Percentiles rank a stretch among this genome's conserved stretches.
phyloP scores from a whole-genome alignment of 2,797 vertebrate species.

The Scyliorhinus canicula region DNA sequence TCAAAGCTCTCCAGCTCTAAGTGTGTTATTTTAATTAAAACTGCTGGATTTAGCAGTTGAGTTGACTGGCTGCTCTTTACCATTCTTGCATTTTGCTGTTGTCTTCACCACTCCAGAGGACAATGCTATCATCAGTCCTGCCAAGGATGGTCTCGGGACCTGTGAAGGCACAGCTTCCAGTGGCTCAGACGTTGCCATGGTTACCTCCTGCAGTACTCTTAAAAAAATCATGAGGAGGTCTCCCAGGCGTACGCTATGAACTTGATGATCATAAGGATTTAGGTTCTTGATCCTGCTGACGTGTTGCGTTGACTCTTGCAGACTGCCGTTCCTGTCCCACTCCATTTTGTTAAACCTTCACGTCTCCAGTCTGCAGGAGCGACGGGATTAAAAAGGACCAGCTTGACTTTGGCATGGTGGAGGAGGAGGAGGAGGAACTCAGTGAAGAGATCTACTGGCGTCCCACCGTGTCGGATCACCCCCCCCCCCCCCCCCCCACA shows the following conservation, averaged over 20 bases:
- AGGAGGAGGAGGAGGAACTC: not conserved
- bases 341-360: not conserved
- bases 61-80: not conserved
- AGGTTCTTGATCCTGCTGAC: not conserved
- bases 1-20: not conserved
- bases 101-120: not conserved
- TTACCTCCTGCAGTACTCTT: not conserved
- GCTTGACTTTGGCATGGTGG: not conserved
- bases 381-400: not conserved
- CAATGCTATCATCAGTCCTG: not conserved
- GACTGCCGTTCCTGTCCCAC: not conserved
- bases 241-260: not conserved
- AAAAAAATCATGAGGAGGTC: constrained; percentile 13
- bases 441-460: not conserved
- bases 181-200: not conserved
- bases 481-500: no score
- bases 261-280: constrained; percentile 7
- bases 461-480: not conserved
- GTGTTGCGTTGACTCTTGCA: not conserved
- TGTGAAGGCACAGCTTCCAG: not conserved
- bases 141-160: not conserved
- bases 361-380: not conserved
- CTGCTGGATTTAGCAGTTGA: not conserved
- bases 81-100: not conserved
- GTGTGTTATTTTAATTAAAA: not conserved